Evolutionary conservation across 1,140 invertebrate genomes (phyloP), one percentile per base, ranked within the genome.

Genomic region (Drosophila kurseongensis): DNA sequence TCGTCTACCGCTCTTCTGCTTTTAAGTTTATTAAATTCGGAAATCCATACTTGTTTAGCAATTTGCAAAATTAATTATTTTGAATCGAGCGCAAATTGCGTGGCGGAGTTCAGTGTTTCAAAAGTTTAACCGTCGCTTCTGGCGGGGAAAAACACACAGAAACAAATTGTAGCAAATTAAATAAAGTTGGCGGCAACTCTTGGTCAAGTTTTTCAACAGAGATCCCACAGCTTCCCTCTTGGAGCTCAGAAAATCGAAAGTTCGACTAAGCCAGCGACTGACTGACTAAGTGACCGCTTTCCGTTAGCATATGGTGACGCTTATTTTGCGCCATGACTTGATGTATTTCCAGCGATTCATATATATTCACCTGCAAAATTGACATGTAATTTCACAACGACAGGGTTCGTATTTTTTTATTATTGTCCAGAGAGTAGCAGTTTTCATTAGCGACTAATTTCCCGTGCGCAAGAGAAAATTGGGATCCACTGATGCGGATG

Each of bases 181-280:
- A 72, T 52, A 52, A 73, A 61, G 69, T 73, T 72, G 66, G 60
- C 40, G 35, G 54, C 72, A 75, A 75, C 32, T 66, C 45, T 54
- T 75, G 50, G 68, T 32, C 71, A 65, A 72, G 67, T 60, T 61
- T 60, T 42, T 45, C 16, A 35, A 36, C 65, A 29, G 48, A 68
- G 36, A 12, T 44, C 38, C 63, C 18, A 10, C 65, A 35, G 63
- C 36, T 71, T 36, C 51, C 42, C 67, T 48, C 42, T 48, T 55
- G 35, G 42, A 59, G 42, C 40, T 42, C 69, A 61, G 14, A 51
- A 75, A 80, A 83, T 67, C 81, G 67, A 85, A 85, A 85, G 73
- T 74, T 55, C 27, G 60, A 47, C 59, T 47, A 50, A 54, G 44
- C 47, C 48, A 41, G 38, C 42, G 51, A 48, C 48, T 35, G 32